Percentiles rank a stretch among this genome's conserved stretches.
These are phyloP conservation scores for Stegophylla sp. DNA, from an alignment of 2,888 invertebrate genomes.

Conservation along the genomic window DNA sequence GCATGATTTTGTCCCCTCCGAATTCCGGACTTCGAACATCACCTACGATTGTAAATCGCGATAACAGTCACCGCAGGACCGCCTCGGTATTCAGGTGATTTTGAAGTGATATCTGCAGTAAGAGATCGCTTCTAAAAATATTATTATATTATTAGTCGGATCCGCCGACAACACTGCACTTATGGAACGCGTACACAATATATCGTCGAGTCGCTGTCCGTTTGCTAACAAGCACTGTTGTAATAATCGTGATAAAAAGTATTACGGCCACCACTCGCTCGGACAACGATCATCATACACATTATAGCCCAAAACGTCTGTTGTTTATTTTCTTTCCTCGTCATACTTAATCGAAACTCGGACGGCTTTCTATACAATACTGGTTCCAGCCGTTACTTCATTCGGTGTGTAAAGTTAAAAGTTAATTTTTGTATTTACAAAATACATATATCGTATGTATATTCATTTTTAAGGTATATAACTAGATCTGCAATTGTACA, in stretches of 20 bases:
- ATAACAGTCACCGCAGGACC: too few species aligned
- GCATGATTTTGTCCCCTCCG: too few species aligned
- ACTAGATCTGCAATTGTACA: too few species aligned
- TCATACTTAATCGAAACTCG: background rate
- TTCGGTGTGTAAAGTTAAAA: background rate
- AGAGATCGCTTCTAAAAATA: too few species aligned
- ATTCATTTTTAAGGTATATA: too few species aligned
- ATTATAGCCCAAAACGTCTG: background rate
- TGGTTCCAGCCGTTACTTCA: background rate
- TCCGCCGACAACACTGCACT: too few species aligned
- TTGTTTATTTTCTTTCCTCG: background rate
- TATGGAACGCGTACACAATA: background rate
- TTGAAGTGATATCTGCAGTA: too few species aligned
- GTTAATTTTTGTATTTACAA: background rate
- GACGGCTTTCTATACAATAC: slow-evolving; percentile 43
- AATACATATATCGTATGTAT: too few species aligned
- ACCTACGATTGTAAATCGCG: too few species aligned
- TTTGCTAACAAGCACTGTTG: background rate
- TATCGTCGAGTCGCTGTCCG: too few species aligned
- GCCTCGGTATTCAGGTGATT: background rate
- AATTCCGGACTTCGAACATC: too few species aligned
- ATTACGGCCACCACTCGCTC: background rate
- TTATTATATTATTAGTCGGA: too few species aligned
- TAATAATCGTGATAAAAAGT: slow-evolving; percentile 19
- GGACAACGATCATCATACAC: background rate